These are phyloP conservation scores for Troides oblongomaculatus DNA, from an alignment of 2,888 invertebrate species.

Conservation along the genomic window DNA sequence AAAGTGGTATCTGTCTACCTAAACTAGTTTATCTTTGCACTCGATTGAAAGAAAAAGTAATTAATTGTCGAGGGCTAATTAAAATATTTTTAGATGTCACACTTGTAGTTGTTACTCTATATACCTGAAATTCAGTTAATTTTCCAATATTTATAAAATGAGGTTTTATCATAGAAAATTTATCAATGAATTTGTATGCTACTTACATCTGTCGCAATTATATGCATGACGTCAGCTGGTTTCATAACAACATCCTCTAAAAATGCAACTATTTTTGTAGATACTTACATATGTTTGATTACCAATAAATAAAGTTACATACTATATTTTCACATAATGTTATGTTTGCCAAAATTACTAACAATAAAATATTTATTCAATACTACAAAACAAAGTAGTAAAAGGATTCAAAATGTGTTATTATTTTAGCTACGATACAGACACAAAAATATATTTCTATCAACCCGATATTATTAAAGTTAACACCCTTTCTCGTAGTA, in stretches of 20 bases:
- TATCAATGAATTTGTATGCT: conserved; percentile 45
- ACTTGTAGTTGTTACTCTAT: conserved; percentile 60
- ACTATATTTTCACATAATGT: conserved; percentile 72
- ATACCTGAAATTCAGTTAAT: conserved; percentile 48
- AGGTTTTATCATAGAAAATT: conserved; percentile 54
- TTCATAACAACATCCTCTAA: conserved; percentile 61
- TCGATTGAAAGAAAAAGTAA: conserved; percentile 57
- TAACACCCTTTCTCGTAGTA: conserved; percentile 12
- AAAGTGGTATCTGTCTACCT: conserved; percentile 45
- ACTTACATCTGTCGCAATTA: conserved; percentile 39
- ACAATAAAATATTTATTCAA: conserved; percentile 52
- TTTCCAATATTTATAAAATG: conserved; percentile 46
- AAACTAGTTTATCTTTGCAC: conserved; percentile 50
- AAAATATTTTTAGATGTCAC: conserved; percentile 75
- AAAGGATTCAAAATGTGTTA: conserved; percentile 16
- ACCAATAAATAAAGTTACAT: conserved; percentile 73
- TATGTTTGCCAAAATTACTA: conserved; percentile 65
- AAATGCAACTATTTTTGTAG: conserved; percentile 80
- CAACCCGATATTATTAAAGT: conserved; percentile 19
- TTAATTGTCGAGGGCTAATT: conserved; percentile 55
- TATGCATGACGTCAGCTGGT: conserved; percentile 50
- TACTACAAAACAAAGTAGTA: conserved; percentile 57
- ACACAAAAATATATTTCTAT: conserved; percentile 15
- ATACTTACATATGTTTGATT: conserved; percentile 73
- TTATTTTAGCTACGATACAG: conserved; percentile 16